A percentile compares a stretch with the other conserved stretches of the same genome.
These are phyloP conservation scores for Lepidocyrtinus sp. DNA, from an alignment of 2,888 invertebrate genomes.

Conservation along the genomic window DNA sequence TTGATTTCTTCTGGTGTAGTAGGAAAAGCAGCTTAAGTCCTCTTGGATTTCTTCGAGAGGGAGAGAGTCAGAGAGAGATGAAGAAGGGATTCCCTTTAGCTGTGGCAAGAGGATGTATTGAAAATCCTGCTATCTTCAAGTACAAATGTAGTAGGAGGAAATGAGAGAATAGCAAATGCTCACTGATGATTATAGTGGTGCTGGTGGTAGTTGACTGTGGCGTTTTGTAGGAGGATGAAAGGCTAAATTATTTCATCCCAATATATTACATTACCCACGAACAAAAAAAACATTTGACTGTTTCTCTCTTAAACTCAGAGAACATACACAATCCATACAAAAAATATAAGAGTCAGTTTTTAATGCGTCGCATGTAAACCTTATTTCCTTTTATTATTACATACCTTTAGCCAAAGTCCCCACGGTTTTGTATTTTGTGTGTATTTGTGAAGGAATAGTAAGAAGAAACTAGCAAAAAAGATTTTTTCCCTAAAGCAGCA, in stretches of 20 bases:
- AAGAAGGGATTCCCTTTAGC: slow-evolving; percentile 17
- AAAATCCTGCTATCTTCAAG: background rate
- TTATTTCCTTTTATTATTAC: slow-evolving; percentile 12
- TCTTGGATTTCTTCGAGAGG: slow-evolving; percentile 43
- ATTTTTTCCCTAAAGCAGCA: slow-evolving; percentile 6
- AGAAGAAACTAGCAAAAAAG: slow-evolving; percentile 16
- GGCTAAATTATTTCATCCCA: slow-evolving; percentile 44
- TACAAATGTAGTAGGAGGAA: slow-evolving; percentile 1
- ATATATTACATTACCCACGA: slow-evolving; percentile 20
- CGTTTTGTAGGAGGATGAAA: slow-evolving; percentile 14
- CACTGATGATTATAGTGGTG: slow-evolving; percentile 25
- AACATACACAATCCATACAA: background rate
- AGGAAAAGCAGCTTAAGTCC: slow-evolving; percentile 45
- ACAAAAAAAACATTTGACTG: slow-evolving; percentile 12
- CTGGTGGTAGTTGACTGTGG: slow-evolving; percentile 11
- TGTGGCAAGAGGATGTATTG: background rate
- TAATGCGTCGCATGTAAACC: slow-evolving; percentile 1
- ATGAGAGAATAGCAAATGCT: background rate
- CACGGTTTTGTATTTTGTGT: background rate
- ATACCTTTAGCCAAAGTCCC: slow-evolving; percentile 16
- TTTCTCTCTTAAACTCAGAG: slow-evolving; percentile 1
- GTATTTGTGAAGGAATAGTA: background rate
- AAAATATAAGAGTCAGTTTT: slow-evolving; percentile 18
- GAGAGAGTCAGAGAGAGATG: slow-evolving; percentile 20
- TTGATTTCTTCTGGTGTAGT: slow-evolving; percentile 46